Percentiles rank a stretch among this genome's conserved stretches.
These are phyloP conservation scores for Trogon surrucura DNA, from an alignment of 2,113 vertebrate genomes.

Conservation along the genomic window DNA sequence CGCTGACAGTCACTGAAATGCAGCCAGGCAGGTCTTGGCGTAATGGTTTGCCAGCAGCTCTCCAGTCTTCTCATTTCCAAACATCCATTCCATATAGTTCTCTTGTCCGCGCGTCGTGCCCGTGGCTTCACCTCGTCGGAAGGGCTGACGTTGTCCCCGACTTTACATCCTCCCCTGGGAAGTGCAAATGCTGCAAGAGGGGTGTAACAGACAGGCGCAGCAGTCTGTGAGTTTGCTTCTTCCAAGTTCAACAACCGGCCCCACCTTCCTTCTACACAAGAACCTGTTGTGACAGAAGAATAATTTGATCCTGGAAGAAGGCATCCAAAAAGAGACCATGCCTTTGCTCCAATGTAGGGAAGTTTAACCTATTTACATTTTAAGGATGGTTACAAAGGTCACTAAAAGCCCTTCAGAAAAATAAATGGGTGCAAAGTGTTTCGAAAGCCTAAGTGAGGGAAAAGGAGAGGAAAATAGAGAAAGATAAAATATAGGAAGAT, in stretches of 20 bases:
- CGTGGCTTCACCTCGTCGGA: background rate
- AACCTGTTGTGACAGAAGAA: background rate
- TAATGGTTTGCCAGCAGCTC: background rate
- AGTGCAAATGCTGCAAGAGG: background rate
- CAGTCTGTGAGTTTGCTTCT: background rate
- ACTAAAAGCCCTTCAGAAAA: background rate
- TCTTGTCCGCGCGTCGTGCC: rapidly evolving
- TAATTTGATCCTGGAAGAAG: background rate
- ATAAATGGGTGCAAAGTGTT: background rate
- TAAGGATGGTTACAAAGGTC: background rate
- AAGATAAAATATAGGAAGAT: background rate
- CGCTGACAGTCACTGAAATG: background rate
- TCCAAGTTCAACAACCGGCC: background rate
- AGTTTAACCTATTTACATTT: background rate
- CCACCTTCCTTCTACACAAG: background rate
- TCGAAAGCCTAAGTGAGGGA: background rate
- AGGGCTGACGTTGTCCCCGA: background rate
- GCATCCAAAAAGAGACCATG: background rate
- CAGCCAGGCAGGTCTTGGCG: background rate
- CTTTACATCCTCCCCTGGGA: rapidly evolving
- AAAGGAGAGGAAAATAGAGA: background rate
- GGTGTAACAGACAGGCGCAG: background rate
- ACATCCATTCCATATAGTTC: too few relatives aligned
- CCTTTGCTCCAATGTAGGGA: background rate
- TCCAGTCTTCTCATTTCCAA: too few relatives aligned